Evolutionary conservation across 2,888 invertebrate genomes (phyloP).

Genomic region (Dynastes tityus): DNA sequence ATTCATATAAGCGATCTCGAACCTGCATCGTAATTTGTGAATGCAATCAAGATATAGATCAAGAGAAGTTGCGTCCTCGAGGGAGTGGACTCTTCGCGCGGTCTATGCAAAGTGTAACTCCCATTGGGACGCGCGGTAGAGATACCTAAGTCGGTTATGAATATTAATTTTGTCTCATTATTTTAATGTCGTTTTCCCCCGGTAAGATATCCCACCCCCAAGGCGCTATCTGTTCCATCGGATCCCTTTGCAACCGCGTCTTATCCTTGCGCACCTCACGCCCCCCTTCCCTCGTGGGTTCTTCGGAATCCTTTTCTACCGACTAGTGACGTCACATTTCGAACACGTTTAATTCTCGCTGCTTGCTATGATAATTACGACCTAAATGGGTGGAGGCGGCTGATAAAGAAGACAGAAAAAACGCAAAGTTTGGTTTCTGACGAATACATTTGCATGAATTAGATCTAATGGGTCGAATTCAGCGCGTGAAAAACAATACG

Average conservation of each 20-base stretch:
- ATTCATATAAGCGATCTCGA: too few species aligned
- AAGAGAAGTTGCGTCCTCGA: too few species aligned
- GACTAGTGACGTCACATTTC: not conserved
- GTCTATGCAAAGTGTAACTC: not conserved
- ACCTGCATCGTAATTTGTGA: too few species aligned
- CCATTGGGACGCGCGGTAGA: not conserved
- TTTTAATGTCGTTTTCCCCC: slow-evolving; percentile 29
- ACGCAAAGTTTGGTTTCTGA: not conserved
- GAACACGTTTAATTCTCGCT: not conserved
- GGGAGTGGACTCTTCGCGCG: too few species aligned
- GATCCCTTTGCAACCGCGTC: too few species aligned
- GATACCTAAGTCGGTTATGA: slow-evolving; percentile 27
- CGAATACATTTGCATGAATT: slow-evolving; percentile 9
- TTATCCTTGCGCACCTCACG: not conserved
- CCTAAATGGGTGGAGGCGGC: not conserved
- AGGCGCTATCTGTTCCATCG: not conserved
- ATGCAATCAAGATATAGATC: too few species aligned
- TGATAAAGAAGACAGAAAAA: not conserved
- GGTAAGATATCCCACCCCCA: not conserved
- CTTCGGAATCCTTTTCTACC: not conserved
- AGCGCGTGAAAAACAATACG: not conserved
- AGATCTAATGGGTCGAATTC: not conserved
- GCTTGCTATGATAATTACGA: not conserved
- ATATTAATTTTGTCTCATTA: slow-evolving; percentile 41
- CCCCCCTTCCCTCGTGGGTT: not conserved